Base-by-base conservation (phyloP, 2,888 invertebrate species). In the Nephrotoma appendiculata region DNA sequence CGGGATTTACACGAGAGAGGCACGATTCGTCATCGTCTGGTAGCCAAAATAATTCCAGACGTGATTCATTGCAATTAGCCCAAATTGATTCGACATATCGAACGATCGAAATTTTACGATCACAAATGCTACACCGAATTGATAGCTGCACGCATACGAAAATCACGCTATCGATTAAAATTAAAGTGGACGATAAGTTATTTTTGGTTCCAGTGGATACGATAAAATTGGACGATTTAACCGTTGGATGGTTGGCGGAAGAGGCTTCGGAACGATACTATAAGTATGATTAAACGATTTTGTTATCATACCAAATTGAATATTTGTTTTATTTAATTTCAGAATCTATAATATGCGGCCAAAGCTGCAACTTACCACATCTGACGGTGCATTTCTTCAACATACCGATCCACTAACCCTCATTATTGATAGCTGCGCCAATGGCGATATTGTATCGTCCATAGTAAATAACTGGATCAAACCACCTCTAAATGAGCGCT, bases 201-300 rank as follows among this genome's bases (percentile, higher is more conserved):
- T 91, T 96, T 86, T 90, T 96, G 87, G 94, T 96, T 87, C 95
- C 96, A 0, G 92, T 96, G 85, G 93, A 94, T 71, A 91, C 94
- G 87, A 93, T 94, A 84, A 93, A 93, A 86, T 92, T 94, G 41
- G 93, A 94, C 88, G 93, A 92, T 85, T 92, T 94, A 88, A 95
- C 95, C 86, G 95, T 97, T 89, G 94, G 94, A 88, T 97, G 96
- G 96, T 92, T 97, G 89, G 95, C 95, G 71, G 94, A 95, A 86
- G 96, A 97, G 92, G 95, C 96, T 0, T 94, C 95, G 31, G 92
- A 94, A 87, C 93, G 97, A 90, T 97, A 96, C 92, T 95, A 95
- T 89, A 95, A 94, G 95, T 95, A 91, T 92, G 93, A 2, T 9
- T 44, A 83, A 83, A 45, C 42, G 48, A 11, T 85, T 41, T 19